Evolutionary conservation across 2,888 invertebrate genomes (phyloP).

Genomic region (Nemoura dubitans): DNA sequence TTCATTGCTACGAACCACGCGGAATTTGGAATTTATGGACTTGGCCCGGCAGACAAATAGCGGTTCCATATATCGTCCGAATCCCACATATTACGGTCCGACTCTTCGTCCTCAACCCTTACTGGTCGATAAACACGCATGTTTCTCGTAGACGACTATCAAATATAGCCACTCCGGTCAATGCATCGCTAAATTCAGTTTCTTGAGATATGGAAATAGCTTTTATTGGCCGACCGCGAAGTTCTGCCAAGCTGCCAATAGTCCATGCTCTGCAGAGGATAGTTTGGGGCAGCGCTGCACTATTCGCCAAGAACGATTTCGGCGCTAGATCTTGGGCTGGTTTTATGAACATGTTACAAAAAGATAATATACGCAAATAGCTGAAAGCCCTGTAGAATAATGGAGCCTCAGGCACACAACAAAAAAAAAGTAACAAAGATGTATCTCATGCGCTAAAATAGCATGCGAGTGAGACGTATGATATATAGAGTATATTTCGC

Average conservation of each 20-base stretch:
- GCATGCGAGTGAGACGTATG: too few species aligned
- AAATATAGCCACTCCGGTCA: slow-evolving; percentile 28
- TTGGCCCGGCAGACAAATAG: slow-evolving; percentile 40
- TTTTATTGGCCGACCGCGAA: background rate
- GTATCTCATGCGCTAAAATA: too few species aligned
- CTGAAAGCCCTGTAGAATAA: too few species aligned
- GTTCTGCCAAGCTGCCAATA: background rate
- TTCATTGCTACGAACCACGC: slow-evolving; percentile 2
- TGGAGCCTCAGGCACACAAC: too few species aligned
- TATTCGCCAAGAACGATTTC: background rate
- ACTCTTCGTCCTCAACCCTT: slow-evolving; percentile 5
- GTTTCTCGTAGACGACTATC: slow-evolving; percentile 1
- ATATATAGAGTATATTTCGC: too few species aligned
- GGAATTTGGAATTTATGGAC: slow-evolving; percentile 40
- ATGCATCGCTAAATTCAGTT: background rate
- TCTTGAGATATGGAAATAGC: slow-evolving; percentile 31
- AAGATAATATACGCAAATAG: too few species aligned
- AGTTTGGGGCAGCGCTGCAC: background rate
- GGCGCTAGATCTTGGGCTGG: background rate
- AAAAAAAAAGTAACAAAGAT: too few species aligned
- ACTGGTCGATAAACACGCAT: slow-evolving; percentile 24
- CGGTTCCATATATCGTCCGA: background rate
- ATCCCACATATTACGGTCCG: background rate
- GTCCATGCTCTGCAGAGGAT: background rate
- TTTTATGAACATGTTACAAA: background rate